Percentiles rank a stretch among this genome's conserved stretches.
Evolutionary conservation across 2,113 vertebrate species (phyloP).

Genomic region (Nothocercus nigrocapillus): DNA sequence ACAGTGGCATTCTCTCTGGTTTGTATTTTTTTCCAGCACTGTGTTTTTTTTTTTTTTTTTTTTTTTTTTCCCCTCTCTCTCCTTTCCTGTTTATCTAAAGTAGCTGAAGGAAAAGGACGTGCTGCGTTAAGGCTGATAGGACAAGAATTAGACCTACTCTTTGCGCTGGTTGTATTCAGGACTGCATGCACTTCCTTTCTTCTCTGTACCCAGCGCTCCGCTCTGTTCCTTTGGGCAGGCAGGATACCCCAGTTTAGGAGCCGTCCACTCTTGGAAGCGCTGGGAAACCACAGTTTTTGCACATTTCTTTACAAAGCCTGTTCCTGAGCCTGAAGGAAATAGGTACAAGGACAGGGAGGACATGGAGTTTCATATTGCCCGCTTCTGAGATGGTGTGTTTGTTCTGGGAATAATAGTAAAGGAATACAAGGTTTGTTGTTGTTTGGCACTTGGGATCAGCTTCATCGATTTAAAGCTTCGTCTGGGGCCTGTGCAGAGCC

Average conservation of each 20-base stretch:
- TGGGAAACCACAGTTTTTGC: neutral
- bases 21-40: conserved; percentile 62
- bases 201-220: conserved; percentile 6
- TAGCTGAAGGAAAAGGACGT: conserved; percentile 66
- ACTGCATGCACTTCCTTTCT: conserved; percentile 39
- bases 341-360: neutral
- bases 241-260: conserved; percentile 49
- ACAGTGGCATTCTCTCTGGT: conserved; percentile 68
- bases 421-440: neutral
- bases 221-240: conserved; percentile 21
- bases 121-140: conserved; percentile 63
- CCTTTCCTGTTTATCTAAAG: conserved; percentile 77
- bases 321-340: neutral
- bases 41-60: conserved; percentile 66
- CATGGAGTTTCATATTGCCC: neutral
- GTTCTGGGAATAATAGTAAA: neutral
- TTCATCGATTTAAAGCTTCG: neutral
- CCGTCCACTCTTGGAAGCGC: conserved; percentile 33
- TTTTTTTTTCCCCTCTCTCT: conserved; percentile 23
- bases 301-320: conserved; percentile 5
- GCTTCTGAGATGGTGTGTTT: neutral
- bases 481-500: neutral
- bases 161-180: conserved; percentile 25
- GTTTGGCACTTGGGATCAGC: neutral
- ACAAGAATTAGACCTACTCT: conserved; percentile 54